Evolutionary conservation across 2,113 vertebrate genomes (phyloP).

Genomic region (Struthidea cinerea): DNA sequence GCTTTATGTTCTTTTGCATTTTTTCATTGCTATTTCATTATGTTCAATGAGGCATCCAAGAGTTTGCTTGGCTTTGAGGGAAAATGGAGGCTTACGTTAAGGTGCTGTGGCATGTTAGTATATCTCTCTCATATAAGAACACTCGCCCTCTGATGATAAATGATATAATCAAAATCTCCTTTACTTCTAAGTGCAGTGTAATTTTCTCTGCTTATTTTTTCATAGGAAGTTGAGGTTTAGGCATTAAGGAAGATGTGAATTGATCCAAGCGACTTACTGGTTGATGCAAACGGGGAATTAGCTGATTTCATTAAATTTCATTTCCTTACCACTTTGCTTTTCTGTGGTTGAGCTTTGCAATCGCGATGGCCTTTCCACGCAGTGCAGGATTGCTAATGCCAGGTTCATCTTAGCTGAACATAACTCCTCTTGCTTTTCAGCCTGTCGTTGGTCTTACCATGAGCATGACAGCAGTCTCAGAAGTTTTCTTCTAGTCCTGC

Average conservation of each 20-base stretch:
- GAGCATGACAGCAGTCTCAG: neutral
- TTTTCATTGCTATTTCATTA: neutral
- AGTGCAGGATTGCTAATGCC: neutral
- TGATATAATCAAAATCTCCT: neutral
- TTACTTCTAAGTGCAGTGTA: neutral
- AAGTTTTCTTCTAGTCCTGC: neutral
- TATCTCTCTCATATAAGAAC: neutral
- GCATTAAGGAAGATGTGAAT: neutral
- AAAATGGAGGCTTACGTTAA: neutral
- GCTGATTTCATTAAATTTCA: neutral
- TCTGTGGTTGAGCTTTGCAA: neutral
- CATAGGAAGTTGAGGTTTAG: neutral
- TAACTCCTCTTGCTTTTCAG: neutral
- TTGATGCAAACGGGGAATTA: neutral
- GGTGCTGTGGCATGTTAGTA: neutral
- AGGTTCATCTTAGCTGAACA: rapidly evolving
- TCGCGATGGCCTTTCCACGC: rapidly evolving
- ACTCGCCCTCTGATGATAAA: neutral
- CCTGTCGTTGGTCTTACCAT: neutral
- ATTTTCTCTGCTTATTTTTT: conserved; percentile 10
- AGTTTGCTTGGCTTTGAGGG: neutral
- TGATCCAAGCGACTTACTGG: neutral
- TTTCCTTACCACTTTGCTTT: neutral
- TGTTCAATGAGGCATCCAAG: neutral
- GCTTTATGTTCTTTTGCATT: neutral